These are phyloP conservation scores for Caloenas nicobarica DNA, from an alignment of 2,113 vertebrate species.

Conservation along the genomic window DNA sequence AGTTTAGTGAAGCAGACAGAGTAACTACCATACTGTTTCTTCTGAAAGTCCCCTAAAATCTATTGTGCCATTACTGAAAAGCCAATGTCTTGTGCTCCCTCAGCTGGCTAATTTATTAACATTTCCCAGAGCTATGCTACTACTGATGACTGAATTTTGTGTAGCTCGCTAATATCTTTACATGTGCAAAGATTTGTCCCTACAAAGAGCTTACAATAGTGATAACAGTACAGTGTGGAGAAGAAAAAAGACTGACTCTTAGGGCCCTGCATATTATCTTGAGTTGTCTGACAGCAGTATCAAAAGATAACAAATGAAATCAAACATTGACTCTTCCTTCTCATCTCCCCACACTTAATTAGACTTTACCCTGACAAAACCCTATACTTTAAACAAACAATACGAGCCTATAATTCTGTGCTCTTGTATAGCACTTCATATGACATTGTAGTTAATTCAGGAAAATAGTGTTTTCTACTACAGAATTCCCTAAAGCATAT, in stretches of 20 bases:
- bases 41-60: background rate
- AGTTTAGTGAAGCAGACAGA: background rate
- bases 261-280: background rate
- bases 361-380: background rate
- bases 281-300: background rate
- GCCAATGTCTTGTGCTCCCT: background rate
- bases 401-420: background rate
- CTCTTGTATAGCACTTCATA: background rate
- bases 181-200: background rate
- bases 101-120: slow-evolving; percentile 26
- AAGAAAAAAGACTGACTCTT: background rate
- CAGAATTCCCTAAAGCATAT: background rate
- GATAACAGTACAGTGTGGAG: fast-evolving
- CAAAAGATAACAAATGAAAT: background rate
- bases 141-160: background rate
- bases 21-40: background rate
- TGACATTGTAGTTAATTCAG: background rate
- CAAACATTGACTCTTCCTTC: background rate
- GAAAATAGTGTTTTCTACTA: background rate
- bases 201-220: background rate
- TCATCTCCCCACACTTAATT: background rate
- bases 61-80: background rate
- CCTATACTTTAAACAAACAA: background rate
- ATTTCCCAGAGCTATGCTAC: background rate
- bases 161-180: background rate